Percentiles rank a stretch among this genome's conserved stretches.
phyloP scores from a whole-genome alignment of 2,888 invertebrate genomes.

The Perizoma flavofasciatum region DNA sequence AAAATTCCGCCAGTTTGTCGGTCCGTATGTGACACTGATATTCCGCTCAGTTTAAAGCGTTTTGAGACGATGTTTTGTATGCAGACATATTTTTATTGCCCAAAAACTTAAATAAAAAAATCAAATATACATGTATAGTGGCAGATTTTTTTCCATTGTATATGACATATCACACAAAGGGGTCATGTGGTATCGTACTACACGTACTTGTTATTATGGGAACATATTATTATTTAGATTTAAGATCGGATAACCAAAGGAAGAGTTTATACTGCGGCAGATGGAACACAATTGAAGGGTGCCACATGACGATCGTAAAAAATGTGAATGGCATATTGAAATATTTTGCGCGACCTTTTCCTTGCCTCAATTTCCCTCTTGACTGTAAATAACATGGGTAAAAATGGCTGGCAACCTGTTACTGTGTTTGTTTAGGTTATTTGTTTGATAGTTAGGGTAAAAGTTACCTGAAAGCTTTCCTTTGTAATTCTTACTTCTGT shows the following conservation, averaged over 20 bases:
- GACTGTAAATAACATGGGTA: slow-evolving; percentile 63
- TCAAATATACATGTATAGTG: too few species aligned
- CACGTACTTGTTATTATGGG: neutral
- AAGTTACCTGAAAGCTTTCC: slow-evolving; percentile 13
- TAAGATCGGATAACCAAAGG: neutral
- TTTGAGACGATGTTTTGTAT: too few species aligned
- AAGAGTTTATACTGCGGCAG: slow-evolving; percentile 5
- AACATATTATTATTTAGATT: slow-evolving; percentile 8
- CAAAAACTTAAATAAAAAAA: too few species aligned
- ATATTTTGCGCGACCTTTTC: slow-evolving; percentile 76
- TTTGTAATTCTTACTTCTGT: slow-evolving; percentile 9
- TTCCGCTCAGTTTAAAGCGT: too few species aligned
- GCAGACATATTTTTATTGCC: too few species aligned
- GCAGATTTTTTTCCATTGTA: too few species aligned
- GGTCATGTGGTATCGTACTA: too few species aligned
- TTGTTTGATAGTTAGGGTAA: slow-evolving; percentile 21
- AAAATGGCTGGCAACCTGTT: slow-evolving; percentile 67
- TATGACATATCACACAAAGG: too few species aligned
- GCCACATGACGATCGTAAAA: slow-evolving; percentile 76
- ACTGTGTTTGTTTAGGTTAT: slow-evolving; percentile 28
- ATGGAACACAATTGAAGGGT: slow-evolving; percentile 60
- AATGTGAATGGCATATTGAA: slow-evolving; percentile 80
- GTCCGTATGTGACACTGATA: too few species aligned
- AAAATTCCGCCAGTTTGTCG: too few species aligned
- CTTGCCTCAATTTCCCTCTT: slow-evolving; percentile 67